Evolutionary conservation across 92 coral and sea anemone species (phyloP).

Genomic region (Epizoanthus scotinus): DNA sequence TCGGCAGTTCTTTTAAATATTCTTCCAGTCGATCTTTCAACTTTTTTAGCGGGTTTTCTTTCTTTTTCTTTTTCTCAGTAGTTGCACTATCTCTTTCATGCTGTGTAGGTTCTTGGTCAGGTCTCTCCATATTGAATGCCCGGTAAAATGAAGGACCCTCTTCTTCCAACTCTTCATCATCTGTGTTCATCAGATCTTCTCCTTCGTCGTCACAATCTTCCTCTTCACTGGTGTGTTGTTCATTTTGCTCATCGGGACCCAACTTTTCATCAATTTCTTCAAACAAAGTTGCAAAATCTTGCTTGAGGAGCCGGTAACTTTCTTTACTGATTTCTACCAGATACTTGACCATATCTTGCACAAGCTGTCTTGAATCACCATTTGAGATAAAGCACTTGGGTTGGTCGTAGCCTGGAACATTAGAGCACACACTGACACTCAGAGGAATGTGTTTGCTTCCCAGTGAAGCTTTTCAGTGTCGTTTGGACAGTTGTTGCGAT

Average conservation of each 20-base stretch:
- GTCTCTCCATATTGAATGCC: neutral
- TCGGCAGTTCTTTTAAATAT: constrained; percentile 49
- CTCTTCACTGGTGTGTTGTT: neutral
- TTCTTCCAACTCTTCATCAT: constrained; percentile 35
- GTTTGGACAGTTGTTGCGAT: neutral
- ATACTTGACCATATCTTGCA: constrained; percentile 2
- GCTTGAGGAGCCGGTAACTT: neutral
- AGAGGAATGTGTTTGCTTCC: constrained; percentile 51
- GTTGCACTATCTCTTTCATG: neutral
- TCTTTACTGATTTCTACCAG: constrained; percentile 14
- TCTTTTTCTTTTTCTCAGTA: constrained; percentile 5
- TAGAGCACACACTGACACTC: constrained; percentile 48
- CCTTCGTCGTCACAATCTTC: constrained; percentile 38
- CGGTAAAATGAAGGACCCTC: neutral
- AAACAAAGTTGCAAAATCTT: neutral
- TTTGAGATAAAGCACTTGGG: constrained; percentile 43
- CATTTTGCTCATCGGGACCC: neutral
- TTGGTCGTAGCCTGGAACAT: constrained; percentile 38
- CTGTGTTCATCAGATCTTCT: constrained; percentile 24
- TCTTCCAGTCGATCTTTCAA: constrained; percentile 27
- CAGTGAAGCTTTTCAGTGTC: constrained; percentile 44
- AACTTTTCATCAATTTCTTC: constrained; percentile 27
- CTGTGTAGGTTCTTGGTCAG: neutral
- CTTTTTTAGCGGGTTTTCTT: constrained; percentile 17
- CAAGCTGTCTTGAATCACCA: constrained; percentile 31